Evolutionary conservation across 2,113 vertebrate species (phyloP).

Genomic region (Callorhinus ursinus): DNA sequence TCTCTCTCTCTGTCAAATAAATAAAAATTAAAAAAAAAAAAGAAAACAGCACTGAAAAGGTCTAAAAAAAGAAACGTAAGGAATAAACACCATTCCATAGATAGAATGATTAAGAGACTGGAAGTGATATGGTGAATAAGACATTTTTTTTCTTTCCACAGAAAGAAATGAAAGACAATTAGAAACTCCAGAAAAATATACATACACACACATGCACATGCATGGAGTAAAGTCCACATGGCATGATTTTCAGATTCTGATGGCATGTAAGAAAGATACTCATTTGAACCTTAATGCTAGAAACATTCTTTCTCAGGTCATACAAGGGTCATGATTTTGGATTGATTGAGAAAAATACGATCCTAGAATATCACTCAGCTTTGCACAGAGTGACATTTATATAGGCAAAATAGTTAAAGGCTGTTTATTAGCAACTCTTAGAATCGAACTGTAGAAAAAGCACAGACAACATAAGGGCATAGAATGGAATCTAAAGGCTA

Average conservation of each 20-base stretch:
- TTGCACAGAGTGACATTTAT: not conserved
- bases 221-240: not conserved
- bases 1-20: too few relatives aligned
- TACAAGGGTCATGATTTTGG: not conserved
- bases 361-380: not conserved
- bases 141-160: constrained; percentile 25
- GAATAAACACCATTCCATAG: not conserved
- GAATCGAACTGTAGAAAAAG: not conserved
- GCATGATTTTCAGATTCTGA: not conserved
- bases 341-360: not conserved
- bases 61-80: not conserved
- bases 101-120: not conserved
- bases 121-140: not conserved
- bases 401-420: not conserved
- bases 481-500: not conserved
- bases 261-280: not conserved
- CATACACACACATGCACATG: too few relatives aligned
- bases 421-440: not conserved
- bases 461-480: not conserved
- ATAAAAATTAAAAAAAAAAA: too few relatives aligned
- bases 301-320: not conserved
- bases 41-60: not conserved
- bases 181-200: not conserved
- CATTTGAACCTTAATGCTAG: not conserved
- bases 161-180: not conserved